Evolutionary conservation across 2,888 invertebrate species (phyloP).

Genomic region (Sicus ferrugineus): DNA sequence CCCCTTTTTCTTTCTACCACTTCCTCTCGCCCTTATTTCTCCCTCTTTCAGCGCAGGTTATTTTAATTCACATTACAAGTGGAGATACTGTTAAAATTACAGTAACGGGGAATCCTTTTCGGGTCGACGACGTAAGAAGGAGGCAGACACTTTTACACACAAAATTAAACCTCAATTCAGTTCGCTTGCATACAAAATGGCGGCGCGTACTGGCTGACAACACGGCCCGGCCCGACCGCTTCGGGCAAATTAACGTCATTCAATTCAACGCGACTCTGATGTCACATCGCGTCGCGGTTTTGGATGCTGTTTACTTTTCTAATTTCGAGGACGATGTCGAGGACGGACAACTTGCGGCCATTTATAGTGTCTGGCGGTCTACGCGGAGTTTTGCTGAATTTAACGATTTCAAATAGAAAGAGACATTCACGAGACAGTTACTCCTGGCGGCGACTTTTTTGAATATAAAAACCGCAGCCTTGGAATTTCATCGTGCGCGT

Average conservation of each 20-base stretch:
- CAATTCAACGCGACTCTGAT: slow-evolving; percentile 26
- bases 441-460: too few species aligned
- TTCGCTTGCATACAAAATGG: slow-evolving; percentile 26
- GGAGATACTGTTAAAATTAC: slow-evolving; percentile 25
- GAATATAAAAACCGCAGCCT: slow-evolving; percentile 24
- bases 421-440: too few species aligned
- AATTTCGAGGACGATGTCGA: slow-evolving; percentile 15
- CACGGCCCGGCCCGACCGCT: slow-evolving; percentile 37
- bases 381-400: background rate
- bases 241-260: slow-evolving; percentile 44
- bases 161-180: slow-evolving; percentile 26
- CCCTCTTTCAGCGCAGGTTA: background rate
- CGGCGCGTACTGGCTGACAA: slow-evolving; percentile 22
- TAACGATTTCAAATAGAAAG: too few species aligned
- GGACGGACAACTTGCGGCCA: background rate
- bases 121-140: background rate
- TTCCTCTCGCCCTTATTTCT: background rate
- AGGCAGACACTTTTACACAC: background rate
- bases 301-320: slow-evolving; percentile 19
- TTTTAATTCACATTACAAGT: slow-evolving; percentile 21
- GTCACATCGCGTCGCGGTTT: background rate
- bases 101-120: slow-evolving; percentile 10
- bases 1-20: background rate
- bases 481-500: slow-evolving; percentile 32
- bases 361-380: background rate